Evolutionary conservation across 1,140 invertebrate species (phyloP), one percentile per base, ranked within the genome.

Genomic region (Laodelphax striatellus): DNA sequence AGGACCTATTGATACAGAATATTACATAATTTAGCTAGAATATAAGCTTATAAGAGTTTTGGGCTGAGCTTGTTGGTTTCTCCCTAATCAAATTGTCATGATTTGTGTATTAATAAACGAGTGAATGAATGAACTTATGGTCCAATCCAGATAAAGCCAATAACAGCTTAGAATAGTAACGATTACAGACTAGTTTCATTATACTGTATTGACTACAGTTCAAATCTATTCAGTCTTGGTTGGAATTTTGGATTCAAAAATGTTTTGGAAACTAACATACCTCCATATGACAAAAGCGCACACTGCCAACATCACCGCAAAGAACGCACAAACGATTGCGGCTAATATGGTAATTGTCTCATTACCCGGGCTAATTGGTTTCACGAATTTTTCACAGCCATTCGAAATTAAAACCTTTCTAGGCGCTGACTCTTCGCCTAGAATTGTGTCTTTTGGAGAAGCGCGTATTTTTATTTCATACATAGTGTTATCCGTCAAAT

Each of bases 391-490:
- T 42, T 58, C 28, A 22, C 52, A 43, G 22, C 55, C 44, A 17
- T 58, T 58, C 10, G 24, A 24, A 24, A 67, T 61, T 19, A 58
- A 62, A 62, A 90, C 82, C 66, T 80, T 82, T 63, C 76, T 73
- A 19, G 82, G 73, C 60, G 79, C 75, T 46, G 86, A 88, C 66
- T 76, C 78, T 65, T 82, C 77, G 46, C 87, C 87, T 66, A 88
- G 80, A 50, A 84, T 76, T 24, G 80, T 76, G 70, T 86, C 89
- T 55, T 77, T 76, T 4, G 87, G 84, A 14, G 82, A 84, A 34
- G 82, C 88, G 60, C 80, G 77, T 31, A 91, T 79, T 72, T 82
- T 81, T 21, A 90, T 78, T 71, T 88, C 84, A 71, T 90, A 90
- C 69, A 84, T 75, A 0, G 79, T 80, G 70, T 88, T 82, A 62